phyloP scores from a whole-genome alignment of 2,113 vertebrate genomes.

The Fulmarus glacialis region DNA sequence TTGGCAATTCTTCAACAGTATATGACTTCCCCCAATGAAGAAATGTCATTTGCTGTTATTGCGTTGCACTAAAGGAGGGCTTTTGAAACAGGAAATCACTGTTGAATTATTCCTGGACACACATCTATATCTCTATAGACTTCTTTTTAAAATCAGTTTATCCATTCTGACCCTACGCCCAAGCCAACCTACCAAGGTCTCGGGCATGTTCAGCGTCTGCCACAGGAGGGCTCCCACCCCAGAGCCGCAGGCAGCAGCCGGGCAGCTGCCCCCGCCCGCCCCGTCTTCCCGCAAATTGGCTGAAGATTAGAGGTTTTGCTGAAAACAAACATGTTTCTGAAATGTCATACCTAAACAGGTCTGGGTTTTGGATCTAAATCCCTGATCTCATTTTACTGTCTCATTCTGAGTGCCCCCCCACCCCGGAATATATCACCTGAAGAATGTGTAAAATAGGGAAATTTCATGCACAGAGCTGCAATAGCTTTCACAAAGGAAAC shows the following conservation, averaged over 20 bases:
- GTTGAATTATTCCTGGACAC: background rate
- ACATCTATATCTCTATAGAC: no score
- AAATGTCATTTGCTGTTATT: background rate
- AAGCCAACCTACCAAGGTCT: background rate
- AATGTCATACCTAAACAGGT: background rate
- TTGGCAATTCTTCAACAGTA: accelerated
- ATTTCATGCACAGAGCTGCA: background rate
- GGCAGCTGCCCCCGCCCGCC: background rate
- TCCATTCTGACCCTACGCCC: background rate
- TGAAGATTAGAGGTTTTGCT: accelerated
- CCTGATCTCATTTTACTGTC: background rate
- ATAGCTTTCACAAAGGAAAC: background rate
- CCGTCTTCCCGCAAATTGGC: background rate
- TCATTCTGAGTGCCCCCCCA: background rate
- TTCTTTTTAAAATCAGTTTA: background rate
- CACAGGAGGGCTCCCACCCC: background rate
- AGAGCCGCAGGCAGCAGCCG: background rate
- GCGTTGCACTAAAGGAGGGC: background rate
- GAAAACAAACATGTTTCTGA: background rate
- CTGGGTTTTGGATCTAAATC: background rate
- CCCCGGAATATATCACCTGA: no score
- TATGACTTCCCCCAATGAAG: background rate
- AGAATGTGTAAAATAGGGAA: background rate
- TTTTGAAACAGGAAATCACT: background rate
- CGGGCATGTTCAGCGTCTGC: background rate